Percentiles rank a stretch among this genome's conserved stretches.
These are phyloP conservation scores for Clinocottus analis DNA, from an alignment of 2,113 vertebrate species.

Conservation along the genomic window DNA sequence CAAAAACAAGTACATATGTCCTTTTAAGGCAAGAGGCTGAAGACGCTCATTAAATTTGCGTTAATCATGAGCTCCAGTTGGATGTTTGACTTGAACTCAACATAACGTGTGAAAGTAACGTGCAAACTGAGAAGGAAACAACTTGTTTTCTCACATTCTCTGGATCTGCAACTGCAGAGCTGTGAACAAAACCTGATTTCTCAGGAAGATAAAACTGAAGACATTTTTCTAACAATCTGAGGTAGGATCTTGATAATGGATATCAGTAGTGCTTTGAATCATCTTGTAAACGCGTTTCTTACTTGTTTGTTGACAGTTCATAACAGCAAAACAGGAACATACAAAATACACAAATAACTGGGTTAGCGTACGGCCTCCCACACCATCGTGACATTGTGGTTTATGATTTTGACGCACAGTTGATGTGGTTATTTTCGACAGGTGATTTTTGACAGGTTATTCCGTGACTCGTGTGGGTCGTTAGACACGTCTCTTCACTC, in stretches of 20 bases:
- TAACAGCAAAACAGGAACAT: not conserved
- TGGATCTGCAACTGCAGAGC: not conserved
- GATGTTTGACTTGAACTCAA: not conserved
- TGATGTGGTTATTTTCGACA: not conserved
- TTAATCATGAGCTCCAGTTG: not conserved
- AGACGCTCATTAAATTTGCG: not conserved
- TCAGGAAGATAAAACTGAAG: not conserved
- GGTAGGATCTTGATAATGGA: too few relatives aligned
- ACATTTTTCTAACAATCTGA: too few relatives aligned
- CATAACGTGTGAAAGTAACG: not conserved
- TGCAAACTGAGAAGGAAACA: not conserved
- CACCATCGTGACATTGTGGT: not conserved
- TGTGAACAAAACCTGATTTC: not conserved
- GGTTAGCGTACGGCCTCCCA: not conserved
- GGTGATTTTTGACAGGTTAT: not conserved
- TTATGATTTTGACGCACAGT: too few relatives aligned
- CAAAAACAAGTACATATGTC: too few relatives aligned
- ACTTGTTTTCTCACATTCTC: not conserved
- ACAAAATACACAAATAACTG: not conserved
- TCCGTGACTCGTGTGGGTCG: not conserved
- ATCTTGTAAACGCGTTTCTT: too few relatives aligned
- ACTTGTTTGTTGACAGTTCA: too few relatives aligned
- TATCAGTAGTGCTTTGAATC: too few relatives aligned
- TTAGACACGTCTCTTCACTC: not conserved
- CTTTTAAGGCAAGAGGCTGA: too few relatives aligned